Conservation (phyloP, 2,113 vertebrate genomes). For the Apeltes quadracus region DNA sequence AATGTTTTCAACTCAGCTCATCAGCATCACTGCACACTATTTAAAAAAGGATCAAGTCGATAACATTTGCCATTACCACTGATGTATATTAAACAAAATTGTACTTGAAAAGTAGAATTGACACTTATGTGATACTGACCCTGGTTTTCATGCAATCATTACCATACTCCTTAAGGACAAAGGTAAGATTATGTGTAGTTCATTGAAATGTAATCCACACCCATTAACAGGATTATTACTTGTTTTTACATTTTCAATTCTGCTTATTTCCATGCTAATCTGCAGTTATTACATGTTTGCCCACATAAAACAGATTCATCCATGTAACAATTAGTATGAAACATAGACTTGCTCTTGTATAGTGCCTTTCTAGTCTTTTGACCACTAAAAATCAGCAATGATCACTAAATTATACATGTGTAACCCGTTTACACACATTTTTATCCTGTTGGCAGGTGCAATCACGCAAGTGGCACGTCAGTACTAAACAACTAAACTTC, state of each 20-base stretch:
- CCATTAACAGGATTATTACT: background rate
- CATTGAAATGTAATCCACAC: background rate
- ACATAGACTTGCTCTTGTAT: too few relatives aligned
- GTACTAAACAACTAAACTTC: too few relatives aligned
- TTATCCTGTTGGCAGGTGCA: too few relatives aligned
- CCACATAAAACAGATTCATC: background rate
- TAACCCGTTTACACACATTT: too few relatives aligned
- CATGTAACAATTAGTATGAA: too few relatives aligned
- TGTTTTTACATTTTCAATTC: background rate
- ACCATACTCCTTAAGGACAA: constrained; percentile 4
- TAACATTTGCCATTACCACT: background rate
- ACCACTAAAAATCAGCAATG: too few relatives aligned
- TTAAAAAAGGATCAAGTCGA: background rate
- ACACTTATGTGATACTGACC: background rate
- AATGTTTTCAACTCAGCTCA: background rate
- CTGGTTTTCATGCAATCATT: background rate
- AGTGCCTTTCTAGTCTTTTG: too few relatives aligned
- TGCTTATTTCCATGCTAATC: background rate
- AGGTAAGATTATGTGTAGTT: background rate
- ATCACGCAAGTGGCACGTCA: too few relatives aligned
- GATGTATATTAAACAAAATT: background rate
- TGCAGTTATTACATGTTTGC: background rate
- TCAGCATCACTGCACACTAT: background rate
- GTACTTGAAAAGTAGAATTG: background rate
- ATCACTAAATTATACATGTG: too few relatives aligned